Conservation (phyloP, 1,140 invertebrate genomes). For the Polyergus mexicanus region DNA sequence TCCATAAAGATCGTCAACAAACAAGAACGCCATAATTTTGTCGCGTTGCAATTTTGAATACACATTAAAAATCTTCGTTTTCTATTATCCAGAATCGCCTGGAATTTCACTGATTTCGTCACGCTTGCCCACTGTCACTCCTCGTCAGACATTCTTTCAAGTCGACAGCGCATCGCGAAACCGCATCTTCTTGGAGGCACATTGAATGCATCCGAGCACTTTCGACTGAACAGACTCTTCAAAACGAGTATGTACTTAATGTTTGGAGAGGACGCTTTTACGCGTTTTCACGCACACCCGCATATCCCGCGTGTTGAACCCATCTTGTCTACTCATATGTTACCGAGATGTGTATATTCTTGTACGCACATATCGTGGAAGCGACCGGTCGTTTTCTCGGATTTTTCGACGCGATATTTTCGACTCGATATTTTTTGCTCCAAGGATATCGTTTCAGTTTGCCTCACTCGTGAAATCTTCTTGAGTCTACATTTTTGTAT, state of each 20-base stretch:
- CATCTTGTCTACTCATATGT: neutral
- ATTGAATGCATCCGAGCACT: neutral
- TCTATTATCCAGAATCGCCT: neutral
- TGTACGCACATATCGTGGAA: constrained; percentile 16
- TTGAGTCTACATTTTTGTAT: neutral
- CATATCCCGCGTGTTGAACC: too few species aligned
- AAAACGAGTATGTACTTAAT: neutral
- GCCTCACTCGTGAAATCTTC: neutral
- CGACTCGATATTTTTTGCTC: neutral
- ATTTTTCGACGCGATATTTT: constrained; percentile 2
- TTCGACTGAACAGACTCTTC: neutral
- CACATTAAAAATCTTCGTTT: neutral
- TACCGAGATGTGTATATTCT: constrained; percentile 48
- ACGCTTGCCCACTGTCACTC: neutral
- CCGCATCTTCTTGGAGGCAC: constrained; percentile 10
- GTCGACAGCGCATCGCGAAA: constrained; percentile 7
- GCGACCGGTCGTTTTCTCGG: neutral
- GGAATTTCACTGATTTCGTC: neutral
- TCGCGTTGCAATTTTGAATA: neutral
- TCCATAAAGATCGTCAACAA: neutral
- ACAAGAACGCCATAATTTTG: constrained; percentile 12
- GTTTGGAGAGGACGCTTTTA: constrained; percentile 31
- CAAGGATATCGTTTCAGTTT: neutral
- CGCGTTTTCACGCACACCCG: constrained; percentile 4
- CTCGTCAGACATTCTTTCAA: neutral